Percentiles rank a stretch among this genome's conserved stretches.
Evolutionary conservation across 2,888 invertebrate species (phyloP).

Genomic region (Papilio demoleus): DNA sequence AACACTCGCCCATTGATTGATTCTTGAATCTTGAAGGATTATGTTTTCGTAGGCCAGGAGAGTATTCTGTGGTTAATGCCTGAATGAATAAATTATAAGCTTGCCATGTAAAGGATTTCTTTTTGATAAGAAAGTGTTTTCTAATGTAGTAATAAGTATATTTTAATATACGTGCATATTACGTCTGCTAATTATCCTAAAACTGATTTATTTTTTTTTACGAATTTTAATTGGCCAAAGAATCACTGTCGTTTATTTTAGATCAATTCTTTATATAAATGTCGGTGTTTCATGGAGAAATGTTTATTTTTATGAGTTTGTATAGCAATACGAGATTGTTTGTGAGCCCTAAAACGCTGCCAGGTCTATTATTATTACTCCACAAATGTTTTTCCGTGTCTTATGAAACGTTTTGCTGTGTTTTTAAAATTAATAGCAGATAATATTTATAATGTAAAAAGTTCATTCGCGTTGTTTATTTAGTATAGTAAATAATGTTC

Average conservation of each 20-base stretch:
- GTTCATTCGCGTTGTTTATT: too few relatives aligned
- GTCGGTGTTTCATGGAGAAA: neutral
- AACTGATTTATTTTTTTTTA: neutral
- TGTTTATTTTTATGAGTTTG: constrained; percentile 7
- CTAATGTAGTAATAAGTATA: too few relatives aligned
- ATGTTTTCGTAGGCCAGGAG: neutral
- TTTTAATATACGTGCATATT: too few relatives aligned
- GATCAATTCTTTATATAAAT: neutral
- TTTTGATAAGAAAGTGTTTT: too few relatives aligned
- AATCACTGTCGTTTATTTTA: neutral
- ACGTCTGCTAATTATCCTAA: too few relatives aligned
- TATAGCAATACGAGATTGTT: constrained; percentile 15
- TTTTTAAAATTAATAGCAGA: constrained; percentile 5
- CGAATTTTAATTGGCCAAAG: neutral
- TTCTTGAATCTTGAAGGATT: constrained; percentile 4
- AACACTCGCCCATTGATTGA: constrained; percentile 51
- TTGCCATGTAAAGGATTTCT: neutral
- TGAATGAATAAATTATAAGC: neutral
- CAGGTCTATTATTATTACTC: constrained; percentile 30
- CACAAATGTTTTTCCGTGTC: constrained; percentile 18
- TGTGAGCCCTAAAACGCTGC: constrained; percentile 32
- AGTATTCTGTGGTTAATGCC: neutral
- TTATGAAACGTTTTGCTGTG: constrained; percentile 14
- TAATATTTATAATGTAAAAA: too few relatives aligned
- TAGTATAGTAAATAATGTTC: too few relatives aligned